Evolutionary conservation across 2,797 vertebrate species (phyloP).

Genomic region (Rallus crepitans): DNA sequence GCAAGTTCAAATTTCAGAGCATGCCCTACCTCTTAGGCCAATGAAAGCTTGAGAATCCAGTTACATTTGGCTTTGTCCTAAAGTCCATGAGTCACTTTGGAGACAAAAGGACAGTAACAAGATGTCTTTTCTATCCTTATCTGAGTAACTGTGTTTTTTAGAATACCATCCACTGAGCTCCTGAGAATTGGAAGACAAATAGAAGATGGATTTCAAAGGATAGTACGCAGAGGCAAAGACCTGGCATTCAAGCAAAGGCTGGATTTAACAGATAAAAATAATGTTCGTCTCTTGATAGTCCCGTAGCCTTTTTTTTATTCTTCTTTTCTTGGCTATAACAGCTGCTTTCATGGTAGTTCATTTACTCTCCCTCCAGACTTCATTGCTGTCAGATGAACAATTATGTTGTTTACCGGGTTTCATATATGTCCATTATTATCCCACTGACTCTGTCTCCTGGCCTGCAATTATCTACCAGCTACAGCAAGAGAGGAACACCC

Average conservation of each 20-base stretch:
- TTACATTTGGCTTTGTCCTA: neutral
- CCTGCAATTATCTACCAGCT: conserved; percentile 70
- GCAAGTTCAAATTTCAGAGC: neutral
- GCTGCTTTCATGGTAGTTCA: conserved; percentile 23
- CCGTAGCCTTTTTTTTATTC: neutral
- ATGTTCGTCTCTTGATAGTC: conserved; percentile 35
- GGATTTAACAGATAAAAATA: neutral
- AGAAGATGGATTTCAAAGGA: neutral
- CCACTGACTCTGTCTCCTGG: neutral
- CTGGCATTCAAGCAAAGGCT: neutral
- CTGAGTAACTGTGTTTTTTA: neutral
- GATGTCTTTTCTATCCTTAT: neutral
- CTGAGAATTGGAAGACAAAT: neutral
- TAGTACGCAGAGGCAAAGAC: neutral
- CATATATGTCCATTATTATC: conserved; percentile 66
- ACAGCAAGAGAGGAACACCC: conserved; percentile 50
- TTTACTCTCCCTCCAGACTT: conserved; percentile 53
- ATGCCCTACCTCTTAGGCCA: neutral
- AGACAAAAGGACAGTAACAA: neutral
- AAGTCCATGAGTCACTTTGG: neutral
- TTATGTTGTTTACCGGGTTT: conserved; percentile 43
- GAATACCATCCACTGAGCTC: neutral
- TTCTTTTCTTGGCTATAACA: neutral
- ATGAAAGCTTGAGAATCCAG: neutral
- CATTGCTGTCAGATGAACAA: conserved; percentile 32